Percentiles rank a stretch among this genome's conserved stretches.
phyloP scores from a whole-genome alignment of 2,113 vertebrate species.

The Neogale vison region DNA sequence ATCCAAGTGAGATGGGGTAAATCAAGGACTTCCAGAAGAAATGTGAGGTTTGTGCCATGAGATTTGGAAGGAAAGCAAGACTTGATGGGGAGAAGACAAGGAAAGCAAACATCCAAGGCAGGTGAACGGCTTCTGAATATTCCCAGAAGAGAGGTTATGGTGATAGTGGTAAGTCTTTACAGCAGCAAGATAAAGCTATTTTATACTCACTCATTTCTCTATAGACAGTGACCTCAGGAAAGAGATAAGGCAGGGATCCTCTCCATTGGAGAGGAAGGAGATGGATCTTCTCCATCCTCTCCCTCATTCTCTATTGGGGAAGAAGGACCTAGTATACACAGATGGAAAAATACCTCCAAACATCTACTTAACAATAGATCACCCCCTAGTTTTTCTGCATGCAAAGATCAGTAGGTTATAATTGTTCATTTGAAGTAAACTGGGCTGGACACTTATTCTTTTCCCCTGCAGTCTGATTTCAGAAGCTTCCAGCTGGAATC shows the following conservation, averaged over 20 bases:
- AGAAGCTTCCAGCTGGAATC: slow-evolving; percentile 34
- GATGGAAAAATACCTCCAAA: slow-evolving; percentile 19
- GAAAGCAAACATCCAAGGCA: background rate
- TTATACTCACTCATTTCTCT: background rate
- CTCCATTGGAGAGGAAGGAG: too few relatives aligned
- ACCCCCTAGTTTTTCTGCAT: background rate
- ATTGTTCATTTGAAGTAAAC: background rate
- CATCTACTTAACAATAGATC: background rate
- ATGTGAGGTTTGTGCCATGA: background rate
- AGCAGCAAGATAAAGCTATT: background rate
- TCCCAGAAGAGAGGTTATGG: background rate
- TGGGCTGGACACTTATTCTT: background rate
- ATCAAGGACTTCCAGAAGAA: background rate
- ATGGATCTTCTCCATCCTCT: too few relatives aligned
- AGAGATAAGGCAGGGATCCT: background rate
- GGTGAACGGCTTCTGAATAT: background rate
- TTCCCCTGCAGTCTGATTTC: background rate
- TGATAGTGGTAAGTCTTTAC: background rate
- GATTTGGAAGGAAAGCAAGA: background rate
- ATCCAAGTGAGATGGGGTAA: background rate
- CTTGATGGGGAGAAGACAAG: background rate
- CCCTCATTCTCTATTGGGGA: background rate
- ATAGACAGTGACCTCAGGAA: background rate
- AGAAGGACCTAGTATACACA: background rate
- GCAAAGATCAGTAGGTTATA: background rate